phyloP scores from a whole-genome alignment of 2,113 vertebrate genomes.

The Periophthalmus modestus region DNA sequence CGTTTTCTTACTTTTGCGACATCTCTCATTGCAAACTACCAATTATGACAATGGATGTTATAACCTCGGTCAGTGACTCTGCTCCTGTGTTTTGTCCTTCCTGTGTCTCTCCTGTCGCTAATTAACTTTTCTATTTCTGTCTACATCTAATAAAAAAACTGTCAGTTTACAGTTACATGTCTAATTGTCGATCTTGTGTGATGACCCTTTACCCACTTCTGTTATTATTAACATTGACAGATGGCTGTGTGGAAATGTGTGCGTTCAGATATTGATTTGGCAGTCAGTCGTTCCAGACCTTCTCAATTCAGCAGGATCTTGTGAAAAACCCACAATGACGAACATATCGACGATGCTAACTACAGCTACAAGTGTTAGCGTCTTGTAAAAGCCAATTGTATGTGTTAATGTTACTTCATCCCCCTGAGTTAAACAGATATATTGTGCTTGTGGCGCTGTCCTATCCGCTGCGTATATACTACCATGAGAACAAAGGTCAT shows the following conservation, averaged over 20 bases:
- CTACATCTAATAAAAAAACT: conserved; percentile 14
- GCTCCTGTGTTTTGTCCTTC: conserved; percentile 27
- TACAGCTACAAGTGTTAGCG: background rate
- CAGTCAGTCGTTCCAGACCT: too few species aligned
- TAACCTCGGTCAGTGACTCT: conserved; percentile 32
- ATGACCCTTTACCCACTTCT: conserved; percentile 30
- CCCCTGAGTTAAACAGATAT: background rate
- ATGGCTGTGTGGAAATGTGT: conserved; percentile 7
- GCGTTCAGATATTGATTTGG: background rate
- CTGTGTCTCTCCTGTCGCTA: conserved; percentile 32
- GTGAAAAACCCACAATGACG: background rate
- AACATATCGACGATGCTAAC: background rate
- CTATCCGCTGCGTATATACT: conserved; percentile 1
- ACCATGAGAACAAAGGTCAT: conserved; percentile 15
- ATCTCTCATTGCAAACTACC: conserved; percentile 4
- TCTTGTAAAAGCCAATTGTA: background rate
- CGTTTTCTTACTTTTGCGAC: conserved; percentile 14
- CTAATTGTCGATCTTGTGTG: conserved; percentile 7
- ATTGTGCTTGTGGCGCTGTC: background rate
- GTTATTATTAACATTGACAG: conserved; percentile 25
- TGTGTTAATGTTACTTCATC: background rate
- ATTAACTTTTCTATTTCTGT: conserved; percentile 38
- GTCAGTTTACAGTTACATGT: background rate
- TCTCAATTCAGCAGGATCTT: too few species aligned
- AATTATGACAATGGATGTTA: conserved; percentile 20